Percentiles rank a stretch among this genome's conserved stretches.
phyloP scores from a whole-genome alignment of 2,797 vertebrate species.

The Amphiprion clarkii region DNA sequence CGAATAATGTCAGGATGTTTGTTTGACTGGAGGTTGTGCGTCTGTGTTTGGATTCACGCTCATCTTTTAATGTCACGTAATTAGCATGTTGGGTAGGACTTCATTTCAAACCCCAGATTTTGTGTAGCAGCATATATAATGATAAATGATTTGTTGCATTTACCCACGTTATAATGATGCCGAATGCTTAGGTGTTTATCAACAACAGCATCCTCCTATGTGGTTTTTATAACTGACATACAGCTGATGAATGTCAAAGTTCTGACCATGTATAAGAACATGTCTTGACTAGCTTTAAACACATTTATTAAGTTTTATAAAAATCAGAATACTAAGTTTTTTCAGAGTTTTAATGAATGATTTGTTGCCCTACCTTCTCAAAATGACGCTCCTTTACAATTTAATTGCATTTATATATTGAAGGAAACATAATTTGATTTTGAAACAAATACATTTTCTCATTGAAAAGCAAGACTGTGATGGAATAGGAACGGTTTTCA shows the following conservation, averaged over 20 bases:
- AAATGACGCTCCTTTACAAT: too few relatives aligned
- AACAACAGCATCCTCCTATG: neutral
- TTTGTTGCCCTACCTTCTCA: too few relatives aligned
- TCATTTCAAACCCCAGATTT: neutral
- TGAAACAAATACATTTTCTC: too few relatives aligned
- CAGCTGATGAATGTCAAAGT: neutral
- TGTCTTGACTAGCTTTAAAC: neutral
- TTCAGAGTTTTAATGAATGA: neutral
- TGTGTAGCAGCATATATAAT: neutral
- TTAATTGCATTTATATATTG: too few relatives aligned
- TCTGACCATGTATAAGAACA: too few relatives aligned
- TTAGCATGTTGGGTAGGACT: neutral
- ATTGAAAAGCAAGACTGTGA: too few relatives aligned
- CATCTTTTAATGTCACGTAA: neutral
- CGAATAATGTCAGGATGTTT: conserved; percentile 30
- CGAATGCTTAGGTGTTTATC: too few relatives aligned
- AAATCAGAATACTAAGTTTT: neutral
- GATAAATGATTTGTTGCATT: too few relatives aligned
- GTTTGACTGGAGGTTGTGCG: conserved; percentile 3
- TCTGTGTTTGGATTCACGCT: neutral
- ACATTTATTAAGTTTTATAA: neutral
- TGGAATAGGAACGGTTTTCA: too few relatives aligned
- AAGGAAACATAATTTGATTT: too few relatives aligned
- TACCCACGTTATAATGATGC: neutral
- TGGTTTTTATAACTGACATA: neutral